Base-by-base conservation (phyloP, 2,113 vertebrate species). In the Patagioenas fasciata region DNA sequence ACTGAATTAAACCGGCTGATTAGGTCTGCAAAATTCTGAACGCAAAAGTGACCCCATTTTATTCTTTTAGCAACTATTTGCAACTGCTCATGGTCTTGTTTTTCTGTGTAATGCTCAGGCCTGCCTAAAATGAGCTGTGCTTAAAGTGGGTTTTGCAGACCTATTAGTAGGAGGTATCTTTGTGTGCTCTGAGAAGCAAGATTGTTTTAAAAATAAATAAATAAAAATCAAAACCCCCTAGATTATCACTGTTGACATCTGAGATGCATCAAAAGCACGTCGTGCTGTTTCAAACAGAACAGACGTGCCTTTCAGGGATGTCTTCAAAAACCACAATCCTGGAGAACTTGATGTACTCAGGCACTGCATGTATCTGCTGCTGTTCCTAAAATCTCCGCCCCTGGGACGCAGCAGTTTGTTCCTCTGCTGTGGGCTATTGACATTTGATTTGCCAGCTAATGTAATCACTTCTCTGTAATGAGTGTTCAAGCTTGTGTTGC, bases 361-460 rank as follows among this genome's bases (percentile, higher is more conserved):
- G 67, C 81, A 47, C 72, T 91, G 80, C 64, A 31, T 95, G 93
- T 74, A 56, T 83, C 67, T 94, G 67, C 75, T 83, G n/a, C n/a
- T 90, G 12, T 88, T 60, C 64, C 88, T 79, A 34, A 96, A 96
- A 62, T 74, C 47, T 57, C 58, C 90, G 67, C 60, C 88, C 62
- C 40, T 86, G 71, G 77, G 67, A 34, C 2, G 1, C 67, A 38
- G 69, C 6, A 75, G 47, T 86, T 94, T 93, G 85, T 83, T 78
- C n/a, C 71, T 86, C 71, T 93, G 79, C 80, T 75, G 36, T 70
- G 82, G 40, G 51, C 67, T 90, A 40, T 17, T 83, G 88, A 86
- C 67, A 67, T 94, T 92, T 90, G 88, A 54, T 85, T 89, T 93
- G 44, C 66, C 62, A 83, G 15, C 74, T 88, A 50, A 74, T 34